These are phyloP conservation scores for Peromyscus leucopus DNA, from an alignment of 2,113 vertebrate species.

Conservation along the genomic window DNA sequence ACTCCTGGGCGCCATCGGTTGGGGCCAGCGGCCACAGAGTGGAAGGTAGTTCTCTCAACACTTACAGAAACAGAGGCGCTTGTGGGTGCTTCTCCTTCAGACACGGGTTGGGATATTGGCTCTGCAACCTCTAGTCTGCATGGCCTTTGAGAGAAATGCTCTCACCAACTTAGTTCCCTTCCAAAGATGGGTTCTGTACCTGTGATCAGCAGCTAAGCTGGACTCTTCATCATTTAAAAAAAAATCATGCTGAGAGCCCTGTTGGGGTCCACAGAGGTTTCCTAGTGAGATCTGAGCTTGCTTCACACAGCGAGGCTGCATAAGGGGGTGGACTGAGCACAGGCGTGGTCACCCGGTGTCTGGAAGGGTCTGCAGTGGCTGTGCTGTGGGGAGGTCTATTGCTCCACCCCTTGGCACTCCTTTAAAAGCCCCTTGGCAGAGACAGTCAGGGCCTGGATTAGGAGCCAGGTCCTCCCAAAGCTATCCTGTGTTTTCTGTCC, in stretches of 20 bases:
- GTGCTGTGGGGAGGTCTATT: too few relatives aligned
- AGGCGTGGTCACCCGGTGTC: too few relatives aligned
- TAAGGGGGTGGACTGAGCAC: too few relatives aligned
- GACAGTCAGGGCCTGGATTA: too few relatives aligned
- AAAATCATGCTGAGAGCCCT: neutral
- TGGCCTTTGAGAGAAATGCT: neutral
- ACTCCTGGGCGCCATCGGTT: slow-evolving; percentile 18
- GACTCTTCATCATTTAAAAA: neutral
- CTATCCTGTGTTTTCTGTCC: too few relatives aligned
- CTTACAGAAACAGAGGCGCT: neutral
- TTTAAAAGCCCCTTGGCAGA: too few relatives aligned
- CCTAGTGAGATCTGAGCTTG: too few relatives aligned
- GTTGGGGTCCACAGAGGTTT: too few relatives aligned
- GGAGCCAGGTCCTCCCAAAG: too few relatives aligned
- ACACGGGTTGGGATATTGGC: neutral
- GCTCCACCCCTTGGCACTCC: too few relatives aligned
- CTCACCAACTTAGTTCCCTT: neutral
- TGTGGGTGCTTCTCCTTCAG: neutral
- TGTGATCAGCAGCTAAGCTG: neutral
- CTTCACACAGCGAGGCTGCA: too few relatives aligned
- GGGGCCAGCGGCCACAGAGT: slow-evolving; percentile 34
- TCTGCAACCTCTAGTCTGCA: neutral
- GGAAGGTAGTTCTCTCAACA: neutral
- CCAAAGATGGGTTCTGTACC: neutral
- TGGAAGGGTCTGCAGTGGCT: too few relatives aligned